Percentiles rank a stretch among this genome's conserved stretches.
These are phyloP conservation scores for Brachyptera putata DNA, from an alignment of 2,888 invertebrate species.

Conservation along the genomic window DNA sequence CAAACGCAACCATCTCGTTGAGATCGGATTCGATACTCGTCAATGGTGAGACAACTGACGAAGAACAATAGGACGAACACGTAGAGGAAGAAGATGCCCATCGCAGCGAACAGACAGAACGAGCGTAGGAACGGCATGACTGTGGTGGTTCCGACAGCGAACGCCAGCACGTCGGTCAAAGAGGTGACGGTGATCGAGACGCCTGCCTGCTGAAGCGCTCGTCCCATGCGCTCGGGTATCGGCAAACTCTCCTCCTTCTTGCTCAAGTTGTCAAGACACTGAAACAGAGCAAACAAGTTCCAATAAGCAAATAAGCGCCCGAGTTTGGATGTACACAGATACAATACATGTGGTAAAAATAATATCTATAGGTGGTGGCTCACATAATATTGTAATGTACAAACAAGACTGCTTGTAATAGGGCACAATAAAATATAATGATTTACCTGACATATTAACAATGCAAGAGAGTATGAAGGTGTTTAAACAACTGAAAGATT, in stretches of 20 bases:
- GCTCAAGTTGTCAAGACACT: conserved; percentile 41
- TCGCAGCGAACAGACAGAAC: conserved; percentile 49
- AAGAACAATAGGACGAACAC: conserved; percentile 48
- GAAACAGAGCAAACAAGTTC: too few species aligned
- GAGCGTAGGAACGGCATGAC: conserved; percentile 49
- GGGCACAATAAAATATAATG: too few species aligned
- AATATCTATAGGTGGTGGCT: too few species aligned
- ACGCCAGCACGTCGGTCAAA: conserved; percentile 49
- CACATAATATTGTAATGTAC: too few species aligned
- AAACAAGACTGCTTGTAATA: too few species aligned
- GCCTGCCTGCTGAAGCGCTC: conserved; percentile 46
- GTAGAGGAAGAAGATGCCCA: conserved; percentile 48
- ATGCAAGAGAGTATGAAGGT: too few species aligned
- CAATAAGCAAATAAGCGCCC: too few species aligned
- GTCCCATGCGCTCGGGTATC: conserved; percentile 42
- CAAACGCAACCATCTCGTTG: conserved; percentile 42
- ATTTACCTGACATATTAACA: too few species aligned
- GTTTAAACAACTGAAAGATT: too few species aligned
- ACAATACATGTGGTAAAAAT: too few species aligned
- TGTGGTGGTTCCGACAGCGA: conserved; percentile 50
- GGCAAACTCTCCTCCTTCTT: conserved; percentile 37
- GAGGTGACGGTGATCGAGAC: conserved; percentile 51
- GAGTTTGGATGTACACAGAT: too few species aligned
- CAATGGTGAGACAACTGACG: conserved; percentile 47
- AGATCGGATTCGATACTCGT: conserved; percentile 43